Evolutionary conservation across 2,113 vertebrate genomes (phyloP), one percentile per base, ranked within the genome.

Genomic region (Seriola aureovittata): DNA sequence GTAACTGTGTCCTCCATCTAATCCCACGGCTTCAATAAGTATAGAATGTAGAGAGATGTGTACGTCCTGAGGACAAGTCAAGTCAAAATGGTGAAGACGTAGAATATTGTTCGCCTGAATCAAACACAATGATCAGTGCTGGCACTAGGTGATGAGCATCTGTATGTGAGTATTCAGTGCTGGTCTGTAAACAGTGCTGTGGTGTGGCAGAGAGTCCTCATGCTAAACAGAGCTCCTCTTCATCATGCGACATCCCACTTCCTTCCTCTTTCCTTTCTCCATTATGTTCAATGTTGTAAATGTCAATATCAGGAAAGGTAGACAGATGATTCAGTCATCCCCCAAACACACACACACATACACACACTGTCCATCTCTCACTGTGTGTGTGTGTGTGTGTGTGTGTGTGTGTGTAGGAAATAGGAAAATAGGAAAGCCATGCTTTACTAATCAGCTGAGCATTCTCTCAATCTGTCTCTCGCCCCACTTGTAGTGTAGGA

Each of bases 361-460:
- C 50, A 59, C 60, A 59, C 58, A 63, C 60, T 29, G 29, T 29
- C 29, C 29, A 29, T 29, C 29, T 29, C 29, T 29, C 29, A 29
- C 29, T 29, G 29, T 29, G 29, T 29, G 29, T 29, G 29, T 29
- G 25, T 25, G 2, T 25, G 25, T 25, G 25, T 25, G 25, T 25
- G 25, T 25, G 25, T 25, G 25, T 25, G 25, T 29, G 25, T 29
- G 29, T 29, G 29, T 29, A 29, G 29, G 29, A 29, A 29, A 29
- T 29, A 29, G 29, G 29, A 29, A 29, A 29, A 96, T 94, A 95
- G 95, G 91, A 96, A 97, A 96, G 96, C 96, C 95, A 96, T 96
- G 96, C 96, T 95, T 91, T 94, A 84, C 95, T 97, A 98, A 99
- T 97, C 96, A 98, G 96, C 96, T 97, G 97, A 97, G 95, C 78